Conservation (phyloP, 1,140 invertebrate genomes). For the Zaprionus taronus region DNA sequence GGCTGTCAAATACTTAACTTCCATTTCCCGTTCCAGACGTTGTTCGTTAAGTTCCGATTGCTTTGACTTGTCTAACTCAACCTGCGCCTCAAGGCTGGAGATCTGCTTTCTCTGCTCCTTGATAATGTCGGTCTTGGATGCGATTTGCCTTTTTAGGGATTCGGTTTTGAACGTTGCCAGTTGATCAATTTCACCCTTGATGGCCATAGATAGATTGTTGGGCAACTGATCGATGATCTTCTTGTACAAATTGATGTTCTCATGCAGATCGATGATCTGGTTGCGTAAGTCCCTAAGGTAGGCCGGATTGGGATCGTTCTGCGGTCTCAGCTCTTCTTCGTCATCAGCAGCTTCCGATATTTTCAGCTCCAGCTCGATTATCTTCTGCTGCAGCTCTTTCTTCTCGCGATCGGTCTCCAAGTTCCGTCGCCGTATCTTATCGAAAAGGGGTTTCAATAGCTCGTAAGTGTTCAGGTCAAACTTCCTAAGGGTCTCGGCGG, state of each 20-base stretch:
- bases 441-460: background rate
- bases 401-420: conserved; percentile 2
- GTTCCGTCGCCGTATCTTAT: background rate
- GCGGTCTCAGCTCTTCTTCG: background rate
- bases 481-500: background rate
- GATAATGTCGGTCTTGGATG: background rate
- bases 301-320: background rate
- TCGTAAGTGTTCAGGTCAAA: background rate
- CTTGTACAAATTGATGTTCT: conserved; percentile 6
- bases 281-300: background rate
- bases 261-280: conserved; percentile 1
- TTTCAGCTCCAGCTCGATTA: background rate
- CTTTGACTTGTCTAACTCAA: background rate
- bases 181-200: background rate
- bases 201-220: background rate
- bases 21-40: background rate
- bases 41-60: background rate
- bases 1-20: background rate
- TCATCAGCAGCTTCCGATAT: background rate
- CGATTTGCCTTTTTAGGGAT: background rate
- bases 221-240: background rate
- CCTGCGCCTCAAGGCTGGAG: background rate
- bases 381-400: background rate
- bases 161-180: background rate
- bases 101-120: conserved; percentile 2